phyloP scores from a whole-genome alignment of 2,888 invertebrate genomes.

The Tenthredo livida region DNA sequence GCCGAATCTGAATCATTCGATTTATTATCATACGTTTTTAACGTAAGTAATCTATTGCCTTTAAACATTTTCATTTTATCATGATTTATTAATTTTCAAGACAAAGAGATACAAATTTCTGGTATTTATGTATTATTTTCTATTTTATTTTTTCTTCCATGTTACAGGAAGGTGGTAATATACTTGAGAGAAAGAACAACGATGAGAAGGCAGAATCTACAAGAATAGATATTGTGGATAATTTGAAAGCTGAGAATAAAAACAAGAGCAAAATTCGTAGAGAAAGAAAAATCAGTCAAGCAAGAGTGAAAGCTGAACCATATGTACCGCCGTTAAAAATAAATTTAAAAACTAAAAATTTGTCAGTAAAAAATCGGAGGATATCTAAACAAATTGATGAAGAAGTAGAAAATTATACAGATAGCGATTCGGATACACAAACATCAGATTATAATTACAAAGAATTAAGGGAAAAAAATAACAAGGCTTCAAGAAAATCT shows the following conservation, averaged over 20 bases:
- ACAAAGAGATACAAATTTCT: not conserved
- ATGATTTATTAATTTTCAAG: not conserved
- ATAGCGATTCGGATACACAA: conserved; percentile 63
- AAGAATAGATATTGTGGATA: not conserved
- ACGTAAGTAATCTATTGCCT: conserved; percentile 68
- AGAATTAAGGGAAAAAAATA: conserved; percentile 87
- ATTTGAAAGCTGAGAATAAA: conserved; percentile 54
- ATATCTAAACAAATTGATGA: conserved; percentile 15
- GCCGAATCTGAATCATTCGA: conserved; percentile 71
- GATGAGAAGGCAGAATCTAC: not conserved
- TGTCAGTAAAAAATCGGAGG: conserved; percentile 18
- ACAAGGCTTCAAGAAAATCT: conserved; percentile 88
- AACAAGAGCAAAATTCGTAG: conserved; percentile 38
- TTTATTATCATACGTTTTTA: conserved; percentile 74
- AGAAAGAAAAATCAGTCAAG: not conserved
- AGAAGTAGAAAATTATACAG: conserved; percentile 54
- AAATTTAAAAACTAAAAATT: conserved; percentile 1
- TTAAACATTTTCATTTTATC: not conserved
- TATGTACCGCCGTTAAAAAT: conserved; percentile 25
- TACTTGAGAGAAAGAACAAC: conserved; percentile 4
- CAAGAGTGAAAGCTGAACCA: conserved; percentile 22
- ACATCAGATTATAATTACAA: conserved; percentile 81
- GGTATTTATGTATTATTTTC: not conserved
- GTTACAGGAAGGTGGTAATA: conserved; percentile 20
- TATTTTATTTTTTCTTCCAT: not conserved